Base-by-base conservation (phyloP, 64 coral and sea anemone genomes). In the Trachythela sp. region DNA sequence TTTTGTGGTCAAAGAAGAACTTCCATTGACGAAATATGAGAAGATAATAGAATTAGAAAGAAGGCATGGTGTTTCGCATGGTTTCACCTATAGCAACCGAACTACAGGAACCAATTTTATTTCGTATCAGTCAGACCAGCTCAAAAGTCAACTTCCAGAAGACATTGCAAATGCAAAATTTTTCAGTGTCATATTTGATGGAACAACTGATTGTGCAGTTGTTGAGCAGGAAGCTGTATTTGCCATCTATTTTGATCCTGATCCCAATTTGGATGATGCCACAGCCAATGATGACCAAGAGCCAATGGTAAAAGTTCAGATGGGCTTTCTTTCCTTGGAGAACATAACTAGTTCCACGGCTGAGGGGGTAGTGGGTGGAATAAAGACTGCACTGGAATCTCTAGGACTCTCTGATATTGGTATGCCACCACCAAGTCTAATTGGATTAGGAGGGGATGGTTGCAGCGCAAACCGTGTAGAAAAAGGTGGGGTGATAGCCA, bases 1-100 rank as follows among this genome's bases (percentile, higher is more conserved):
- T 83, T 88, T 92, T 92, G 51, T 92, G 39, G 51, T 92, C 22
- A 92, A 88, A 87, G 86, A 92, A 83, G 86, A 92, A 84, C 70
- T 88, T 48, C 86, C 86, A 83, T 72, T 92, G 39, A 38, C 72
- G 18, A 88, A 92, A 45, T 88, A 92, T 84, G 86, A 92, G 37
- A 92, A 92, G 41, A 51, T 92, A 54, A 40, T 92, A 9, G 64
- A 52, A 9, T 67, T 93, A 41, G 84, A 89, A 76, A 92, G 72
- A 84, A 39, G 80, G 13, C 87, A 89, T 89, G 92, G 92, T 51
- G 83, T 89, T 15, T 56, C 30, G 13, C 91, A 70, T 36, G 26
- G 40, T 43, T 83, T 45, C 36, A 27, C 48, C 51, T 27, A 86
- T 38, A 26, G 36, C 75, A 88, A 85, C 83, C 43, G 88, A 51